Percentiles rank a stretch among this genome's conserved stretches.
Conservation (phyloP, 2,888 invertebrate genomes). For the Clitarchus hookeri region DNA sequence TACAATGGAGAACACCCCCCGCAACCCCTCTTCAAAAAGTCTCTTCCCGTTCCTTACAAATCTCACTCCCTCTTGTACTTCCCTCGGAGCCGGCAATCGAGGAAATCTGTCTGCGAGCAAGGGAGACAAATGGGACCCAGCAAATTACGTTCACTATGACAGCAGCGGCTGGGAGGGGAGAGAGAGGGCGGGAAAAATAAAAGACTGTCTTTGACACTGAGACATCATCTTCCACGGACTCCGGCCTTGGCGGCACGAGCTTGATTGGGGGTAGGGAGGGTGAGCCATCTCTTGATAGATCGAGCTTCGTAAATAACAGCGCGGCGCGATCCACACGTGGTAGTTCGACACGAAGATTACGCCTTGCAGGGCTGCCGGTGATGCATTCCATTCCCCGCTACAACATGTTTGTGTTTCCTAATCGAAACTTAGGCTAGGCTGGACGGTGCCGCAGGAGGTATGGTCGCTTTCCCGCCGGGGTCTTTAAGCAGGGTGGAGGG, state of each 20-base stretch:
- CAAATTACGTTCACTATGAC: constrained; percentile 10
- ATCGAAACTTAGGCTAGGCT: no score
- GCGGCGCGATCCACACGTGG: neutral
- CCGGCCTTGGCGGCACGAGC: no score
- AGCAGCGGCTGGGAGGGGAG: neutral
- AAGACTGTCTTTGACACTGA: neutral
- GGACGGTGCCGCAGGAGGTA: no score
- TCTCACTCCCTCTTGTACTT: neutral
- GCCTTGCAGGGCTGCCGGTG: neutral
- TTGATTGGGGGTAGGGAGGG: neutral
- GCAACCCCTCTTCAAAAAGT: neutral
- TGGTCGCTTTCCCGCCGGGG: no score
- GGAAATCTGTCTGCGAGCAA: neutral
- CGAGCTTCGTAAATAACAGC: neutral
- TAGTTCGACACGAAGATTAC: neutral
- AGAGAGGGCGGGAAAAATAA: neutral
- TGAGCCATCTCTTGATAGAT: neutral
- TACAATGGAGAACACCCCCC: neutral
- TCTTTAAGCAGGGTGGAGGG: no score
- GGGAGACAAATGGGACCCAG: neutral
- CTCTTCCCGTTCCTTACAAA: neutral
- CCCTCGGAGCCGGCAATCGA: neutral
- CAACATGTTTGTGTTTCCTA: neutral
- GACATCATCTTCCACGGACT: neutral
- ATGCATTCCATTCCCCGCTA: neutral